phyloP scores from a whole-genome alignment of 2,888 invertebrate species.

The Volucella inflata region DNA sequence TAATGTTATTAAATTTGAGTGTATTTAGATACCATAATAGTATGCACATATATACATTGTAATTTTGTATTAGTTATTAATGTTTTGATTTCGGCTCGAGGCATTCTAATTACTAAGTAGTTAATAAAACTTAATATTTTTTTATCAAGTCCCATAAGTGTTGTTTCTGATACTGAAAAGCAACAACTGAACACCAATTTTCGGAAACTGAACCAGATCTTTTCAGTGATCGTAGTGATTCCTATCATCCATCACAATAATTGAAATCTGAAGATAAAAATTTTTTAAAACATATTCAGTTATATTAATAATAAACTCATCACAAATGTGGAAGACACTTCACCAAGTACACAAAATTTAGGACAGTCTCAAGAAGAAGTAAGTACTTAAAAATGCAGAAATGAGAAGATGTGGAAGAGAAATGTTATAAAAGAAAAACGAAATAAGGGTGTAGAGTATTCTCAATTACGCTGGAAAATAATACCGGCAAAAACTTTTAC shows the following conservation, averaged over 20 bases:
- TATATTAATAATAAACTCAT: too few species aligned
- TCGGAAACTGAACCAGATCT: constrained; percentile 13
- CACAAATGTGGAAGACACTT: too few species aligned
- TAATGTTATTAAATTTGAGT: constrained; percentile 2
- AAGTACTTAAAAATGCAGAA: too few species aligned
- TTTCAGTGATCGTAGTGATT: constrained; percentile 5
- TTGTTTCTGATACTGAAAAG: too few species aligned
- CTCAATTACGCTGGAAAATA: constrained; percentile 16
- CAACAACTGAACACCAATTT: constrained; percentile 15
- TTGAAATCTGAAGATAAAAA: not conserved
- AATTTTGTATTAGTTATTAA: too few species aligned
- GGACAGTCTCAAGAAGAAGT: too few species aligned
- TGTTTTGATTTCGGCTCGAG: constrained; percentile 1
- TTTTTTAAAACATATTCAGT: too few species aligned
- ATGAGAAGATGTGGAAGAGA: too few species aligned
- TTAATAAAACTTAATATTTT: constrained; percentile 2
- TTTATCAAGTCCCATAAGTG: constrained; percentile 9
- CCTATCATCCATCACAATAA: constrained; percentile 24
- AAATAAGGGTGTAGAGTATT: constrained; percentile 1
- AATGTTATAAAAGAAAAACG: too few species aligned
- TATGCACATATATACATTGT: too few species aligned
- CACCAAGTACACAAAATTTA: too few species aligned
- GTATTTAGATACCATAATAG: too few species aligned
- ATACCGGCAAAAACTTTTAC: constrained; percentile 4
- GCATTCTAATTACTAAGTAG: constrained; percentile 7